phyloP scores from a whole-genome alignment of 2,888 invertebrate species.

The Flabesymbios commensalis region DNA sequence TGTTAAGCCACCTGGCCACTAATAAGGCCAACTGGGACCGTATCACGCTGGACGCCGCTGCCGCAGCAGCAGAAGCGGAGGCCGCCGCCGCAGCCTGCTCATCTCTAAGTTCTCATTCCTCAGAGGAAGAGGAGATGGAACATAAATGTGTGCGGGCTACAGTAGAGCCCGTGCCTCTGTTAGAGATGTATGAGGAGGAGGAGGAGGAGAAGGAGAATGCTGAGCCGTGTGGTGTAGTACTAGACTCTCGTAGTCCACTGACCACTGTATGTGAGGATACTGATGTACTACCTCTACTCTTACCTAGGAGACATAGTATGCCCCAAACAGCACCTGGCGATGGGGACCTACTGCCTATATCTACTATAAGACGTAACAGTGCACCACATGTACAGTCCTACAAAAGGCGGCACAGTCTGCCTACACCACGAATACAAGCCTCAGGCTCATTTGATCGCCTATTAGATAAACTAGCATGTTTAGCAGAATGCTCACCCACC shows the following conservation, averaged over 20 bases:
- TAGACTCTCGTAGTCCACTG: neutral
- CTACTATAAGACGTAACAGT: neutral
- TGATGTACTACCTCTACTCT: neutral
- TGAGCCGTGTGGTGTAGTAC: neutral
- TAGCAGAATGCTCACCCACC: constrained; percentile 1
- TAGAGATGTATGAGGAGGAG: constrained; percentile 6
- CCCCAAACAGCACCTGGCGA: neutral
- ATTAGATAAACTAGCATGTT: neutral
- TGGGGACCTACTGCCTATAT: neutral
- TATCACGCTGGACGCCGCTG: constrained; percentile 14
- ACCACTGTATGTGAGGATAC: neutral
- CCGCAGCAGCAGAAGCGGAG: neutral
- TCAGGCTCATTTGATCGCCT: constrained; percentile 1
- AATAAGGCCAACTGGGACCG: constrained; percentile 34
- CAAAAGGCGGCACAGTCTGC: constrained; percentile 1
- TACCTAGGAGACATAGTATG: neutral
- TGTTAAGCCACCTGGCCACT: constrained; percentile 28
- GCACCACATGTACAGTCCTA: neutral
- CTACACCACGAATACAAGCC: neutral
- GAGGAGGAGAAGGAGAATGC: constrained; percentile 1
- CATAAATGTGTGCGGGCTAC: neutral
- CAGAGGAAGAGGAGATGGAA: neutral
- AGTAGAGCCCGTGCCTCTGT: neutral
- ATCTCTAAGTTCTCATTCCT: neutral
- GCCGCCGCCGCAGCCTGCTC: neutral